A percentile compares a stretch with the other conserved stretches of the same genome.
These are phyloP conservation scores for Nemapogon koenigi DNA, from an alignment of 2,888 invertebrate species.

Conservation along the genomic window DNA sequence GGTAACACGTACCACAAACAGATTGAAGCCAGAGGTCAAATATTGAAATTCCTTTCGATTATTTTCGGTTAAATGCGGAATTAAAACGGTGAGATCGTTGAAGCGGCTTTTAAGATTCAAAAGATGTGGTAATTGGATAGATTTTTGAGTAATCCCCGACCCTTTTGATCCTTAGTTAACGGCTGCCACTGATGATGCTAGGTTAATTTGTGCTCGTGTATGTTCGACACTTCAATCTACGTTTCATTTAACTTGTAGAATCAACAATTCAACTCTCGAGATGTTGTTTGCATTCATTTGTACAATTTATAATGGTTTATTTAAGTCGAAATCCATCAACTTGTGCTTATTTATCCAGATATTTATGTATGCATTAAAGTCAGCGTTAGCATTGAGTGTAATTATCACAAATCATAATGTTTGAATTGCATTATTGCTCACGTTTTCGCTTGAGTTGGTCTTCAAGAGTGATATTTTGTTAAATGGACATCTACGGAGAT, in stretches of 20 bases:
- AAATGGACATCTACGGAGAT: conserved; percentile 12
- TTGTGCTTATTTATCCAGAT: conserved; percentile 2
- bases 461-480: conserved; percentile 27
- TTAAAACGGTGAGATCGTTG: conserved; percentile 27
- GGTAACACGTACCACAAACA: conserved; percentile 41
- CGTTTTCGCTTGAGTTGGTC: conserved; percentile 20
- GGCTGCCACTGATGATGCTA: conserved; percentile 16
- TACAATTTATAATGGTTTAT: conserved; percentile 1
- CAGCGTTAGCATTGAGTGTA: conserved; percentile 25
- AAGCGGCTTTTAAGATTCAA: conserved; percentile 57
- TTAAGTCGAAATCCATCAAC: conserved; percentile 4
- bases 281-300: neutral
- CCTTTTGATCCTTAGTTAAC: conserved; percentile 47
- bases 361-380: conserved; percentile 10
- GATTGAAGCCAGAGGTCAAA: conserved; percentile 40
- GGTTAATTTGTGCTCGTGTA: neutral
- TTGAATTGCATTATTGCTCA: conserved; percentile 30
- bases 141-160: conserved; percentile 44
- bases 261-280: neutral
- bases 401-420: conserved; percentile 47
- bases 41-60: conserved; percentile 41
- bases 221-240: too few relatives aligned
- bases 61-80: conserved; percentile 33
- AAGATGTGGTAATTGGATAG: conserved; percentile 53
- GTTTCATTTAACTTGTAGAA: neutral